Evolutionary conservation across 2,797 vertebrate species (phyloP).

Genomic region (Craterocephalus amniculus): DNA sequence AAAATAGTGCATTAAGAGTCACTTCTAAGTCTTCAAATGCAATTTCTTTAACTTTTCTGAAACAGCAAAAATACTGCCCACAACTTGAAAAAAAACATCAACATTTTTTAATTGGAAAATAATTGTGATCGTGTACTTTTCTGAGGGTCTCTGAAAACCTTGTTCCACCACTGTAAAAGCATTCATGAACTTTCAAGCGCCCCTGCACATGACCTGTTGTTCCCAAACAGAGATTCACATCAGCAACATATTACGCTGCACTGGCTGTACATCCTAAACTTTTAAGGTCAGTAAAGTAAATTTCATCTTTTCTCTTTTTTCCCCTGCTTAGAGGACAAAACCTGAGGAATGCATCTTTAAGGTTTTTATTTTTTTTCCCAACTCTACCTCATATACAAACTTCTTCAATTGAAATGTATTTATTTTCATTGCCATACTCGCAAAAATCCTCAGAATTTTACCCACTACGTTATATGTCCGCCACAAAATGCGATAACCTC

Average conservation of each 20-base stretch:
- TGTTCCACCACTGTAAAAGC: too few species aligned
- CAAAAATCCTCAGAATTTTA: not conserved
- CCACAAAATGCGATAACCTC: conserved; percentile 58
- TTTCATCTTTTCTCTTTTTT: not conserved
- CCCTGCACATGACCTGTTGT: too few species aligned
- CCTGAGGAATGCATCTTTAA: not conserved
- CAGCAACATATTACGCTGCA: not conserved
- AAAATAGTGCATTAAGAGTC: too few species aligned
- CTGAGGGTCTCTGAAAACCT: too few species aligned
- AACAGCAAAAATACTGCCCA: too few species aligned
- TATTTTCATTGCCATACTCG: conserved; percentile 2
- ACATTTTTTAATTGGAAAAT: too few species aligned
- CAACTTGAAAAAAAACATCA: too few species aligned
- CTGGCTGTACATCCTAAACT: not conserved
- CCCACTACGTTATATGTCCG: conserved; percentile 8
- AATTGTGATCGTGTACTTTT: too few species aligned
- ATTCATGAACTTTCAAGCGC: too few species aligned
- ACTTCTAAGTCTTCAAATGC: too few species aligned
- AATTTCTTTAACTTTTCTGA: too few species aligned
- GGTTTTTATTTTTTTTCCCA: not conserved
- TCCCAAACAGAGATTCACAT: not conserved
- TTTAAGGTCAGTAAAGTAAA: not conserved
- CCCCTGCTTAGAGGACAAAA: not conserved
- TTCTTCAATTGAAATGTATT: not conserved
- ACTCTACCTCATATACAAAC: not conserved